Evolutionary conservation across 1,140 invertebrate species (phyloP).

Genomic region (Pogonognathellus flavescens): DNA sequence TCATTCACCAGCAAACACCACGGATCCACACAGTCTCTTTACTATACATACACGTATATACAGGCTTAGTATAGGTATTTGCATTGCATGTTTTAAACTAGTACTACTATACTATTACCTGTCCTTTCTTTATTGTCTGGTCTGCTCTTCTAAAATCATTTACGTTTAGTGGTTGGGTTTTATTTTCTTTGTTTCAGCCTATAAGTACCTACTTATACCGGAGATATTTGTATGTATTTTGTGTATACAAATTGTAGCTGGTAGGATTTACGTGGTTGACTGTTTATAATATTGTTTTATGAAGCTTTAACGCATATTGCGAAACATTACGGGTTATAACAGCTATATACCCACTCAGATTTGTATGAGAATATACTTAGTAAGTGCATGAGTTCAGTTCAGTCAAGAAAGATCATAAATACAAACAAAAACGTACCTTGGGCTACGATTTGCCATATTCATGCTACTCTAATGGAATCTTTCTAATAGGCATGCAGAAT

Average conservation of each 20-base stretch:
- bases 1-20: not conserved
- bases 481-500: constrained; percentile 15
- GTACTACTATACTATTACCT: not conserved
- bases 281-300: too few species aligned
- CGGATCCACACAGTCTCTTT: not conserved
- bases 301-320: too few species aligned
- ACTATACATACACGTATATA: not conserved
- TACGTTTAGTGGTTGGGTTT: not conserved
- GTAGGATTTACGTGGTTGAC: not conserved
- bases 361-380: too few species aligned
- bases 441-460: constrained; percentile 16
- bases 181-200: too few species aligned
- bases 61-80: too few species aligned
- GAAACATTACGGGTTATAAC: not conserved
- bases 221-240: too few species aligned
- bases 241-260: too few species aligned
- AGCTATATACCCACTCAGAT: not conserved
- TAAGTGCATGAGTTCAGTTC: constrained; percentile 10
- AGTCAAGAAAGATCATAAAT: constrained; percentile 4
- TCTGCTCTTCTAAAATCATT: not conserved
- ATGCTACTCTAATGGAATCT: constrained; percentile 34
- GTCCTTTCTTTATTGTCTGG: not conserved
- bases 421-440: constrained; percentile 33
- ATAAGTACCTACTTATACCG: too few species aligned
- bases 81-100: not conserved